These are phyloP conservation scores for Saccostrea cuccullata DNA, from an alignment of 1,140 invertebrate genomes.

Conservation along the genomic window DNA sequence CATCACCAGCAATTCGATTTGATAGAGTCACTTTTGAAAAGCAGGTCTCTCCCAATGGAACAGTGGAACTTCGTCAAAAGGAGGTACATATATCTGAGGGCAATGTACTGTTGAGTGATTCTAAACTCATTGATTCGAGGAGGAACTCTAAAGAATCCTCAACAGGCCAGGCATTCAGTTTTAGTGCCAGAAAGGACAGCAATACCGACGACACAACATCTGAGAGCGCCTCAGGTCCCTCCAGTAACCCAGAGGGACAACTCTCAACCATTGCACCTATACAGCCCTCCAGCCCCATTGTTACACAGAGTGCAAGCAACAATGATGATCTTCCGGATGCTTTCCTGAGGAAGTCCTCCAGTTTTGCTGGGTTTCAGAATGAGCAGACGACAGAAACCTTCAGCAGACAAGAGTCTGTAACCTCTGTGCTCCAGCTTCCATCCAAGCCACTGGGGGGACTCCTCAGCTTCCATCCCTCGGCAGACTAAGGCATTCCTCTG, in stretches of 20 bases:
- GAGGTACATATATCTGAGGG: neutral
- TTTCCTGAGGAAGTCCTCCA: constrained; percentile 67
- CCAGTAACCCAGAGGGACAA: neutral
- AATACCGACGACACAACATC: constrained; percentile 27
- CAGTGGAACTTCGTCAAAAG: neutral
- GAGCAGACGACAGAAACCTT: constrained; percentile 32
- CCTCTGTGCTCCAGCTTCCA: neutral
- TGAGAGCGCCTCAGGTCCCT: constrained; percentile 14
- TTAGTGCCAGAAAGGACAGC: neutral
- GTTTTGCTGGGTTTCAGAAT: constrained; percentile 69
- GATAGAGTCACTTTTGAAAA: constrained; percentile 7
- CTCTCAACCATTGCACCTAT: neutral
- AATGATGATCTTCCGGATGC: constrained; percentile 33
- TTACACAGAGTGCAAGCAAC: constrained; percentile 26
- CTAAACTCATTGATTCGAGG: constrained; percentile 29
- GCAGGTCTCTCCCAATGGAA: neutral
- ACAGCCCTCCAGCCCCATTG: neutral
- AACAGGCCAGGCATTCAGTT: neutral
- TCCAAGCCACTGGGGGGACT: constrained; percentile 1
- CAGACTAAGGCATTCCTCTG: constrained; percentile 69
- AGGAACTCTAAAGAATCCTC: neutral
- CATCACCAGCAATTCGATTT: neutral
- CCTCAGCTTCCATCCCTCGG: constrained; percentile 49
- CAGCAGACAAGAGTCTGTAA: constrained; percentile 44
- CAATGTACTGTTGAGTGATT: neutral